Evolutionary conservation across 2,113 vertebrate genomes (phyloP).

Genomic region (Melanostigma gelatinosum): DNA sequence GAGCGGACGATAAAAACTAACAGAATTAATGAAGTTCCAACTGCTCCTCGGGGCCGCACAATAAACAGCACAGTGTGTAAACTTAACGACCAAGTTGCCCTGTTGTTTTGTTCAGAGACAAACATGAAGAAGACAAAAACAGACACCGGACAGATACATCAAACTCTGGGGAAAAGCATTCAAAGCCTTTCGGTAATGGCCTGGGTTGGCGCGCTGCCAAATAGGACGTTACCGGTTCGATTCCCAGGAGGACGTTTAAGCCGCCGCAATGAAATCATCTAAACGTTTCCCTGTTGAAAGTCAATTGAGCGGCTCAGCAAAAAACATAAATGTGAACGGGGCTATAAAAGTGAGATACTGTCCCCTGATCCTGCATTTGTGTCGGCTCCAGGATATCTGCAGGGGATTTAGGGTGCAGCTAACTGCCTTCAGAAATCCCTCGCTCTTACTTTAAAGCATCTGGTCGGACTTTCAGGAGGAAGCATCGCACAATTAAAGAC

Average conservation of each 20-base stretch:
- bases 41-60: conserved; percentile 54
- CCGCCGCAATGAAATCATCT: conserved; percentile 46
- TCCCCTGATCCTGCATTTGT: conserved; percentile 40
- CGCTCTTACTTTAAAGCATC: conserved; percentile 16
- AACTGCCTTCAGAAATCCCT: conserved; percentile 32
- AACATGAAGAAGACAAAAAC: conserved; percentile 35
- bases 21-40: conserved; percentile 69
- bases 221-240: conserved; percentile 39
- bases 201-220: conserved; percentile 32
- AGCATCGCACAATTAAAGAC: background rate
- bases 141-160: conserved; percentile 26
- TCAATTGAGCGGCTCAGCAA: conserved; percentile 53
- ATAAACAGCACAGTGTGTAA: conserved; percentile 54
- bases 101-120: conserved; percentile 43
- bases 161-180: conserved; percentile 5
- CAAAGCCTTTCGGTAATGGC: background rate
- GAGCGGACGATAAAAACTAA: conserved; percentile 59
- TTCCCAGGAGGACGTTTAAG: conserved; percentile 55
- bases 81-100: conserved; percentile 43
- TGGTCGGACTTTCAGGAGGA: background rate
- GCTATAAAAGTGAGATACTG: conserved; percentile 59
- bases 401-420: conserved; percentile 28
- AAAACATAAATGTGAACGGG: conserved; percentile 55
- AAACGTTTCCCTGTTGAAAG: conserved; percentile 55
- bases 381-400: conserved; percentile 15